phyloP scores from a whole-genome alignment of 2,113 vertebrate species.

The Nerophis ophidion region DNA sequence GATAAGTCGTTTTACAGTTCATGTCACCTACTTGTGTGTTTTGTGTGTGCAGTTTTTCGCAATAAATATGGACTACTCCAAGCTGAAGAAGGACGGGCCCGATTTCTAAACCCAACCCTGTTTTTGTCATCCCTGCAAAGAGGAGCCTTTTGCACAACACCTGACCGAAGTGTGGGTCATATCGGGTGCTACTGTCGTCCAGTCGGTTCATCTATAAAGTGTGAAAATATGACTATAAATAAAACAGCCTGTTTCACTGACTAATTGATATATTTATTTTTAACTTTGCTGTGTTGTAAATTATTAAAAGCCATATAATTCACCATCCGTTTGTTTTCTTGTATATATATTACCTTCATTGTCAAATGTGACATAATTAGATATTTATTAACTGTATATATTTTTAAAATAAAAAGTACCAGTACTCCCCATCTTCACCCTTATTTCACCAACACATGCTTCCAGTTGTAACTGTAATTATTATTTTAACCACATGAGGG shows the following conservation, averaged over 20 bases:
- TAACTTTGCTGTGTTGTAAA: conserved; percentile 42
- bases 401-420: too few relatives aligned
- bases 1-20: conserved; percentile 28
- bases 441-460: too few relatives aligned
- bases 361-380: background rate
- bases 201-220: conserved; percentile 17
- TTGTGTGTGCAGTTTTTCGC: conserved; percentile 73
- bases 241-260: conserved; percentile 50
- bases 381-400: background rate
- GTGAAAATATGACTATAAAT: conserved; percentile 22
- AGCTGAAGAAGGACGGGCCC: conserved; percentile 88
- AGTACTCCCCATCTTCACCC: too few relatives aligned
- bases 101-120: conserved; percentile 75
- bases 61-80: conserved; percentile 86
- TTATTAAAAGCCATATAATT: conserved; percentile 48
- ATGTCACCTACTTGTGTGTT: background rate
- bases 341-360: background rate
- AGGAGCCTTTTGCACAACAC: conserved; percentile 8
- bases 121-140: background rate
- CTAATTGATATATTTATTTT: conserved; percentile 28
- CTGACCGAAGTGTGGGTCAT: conserved; percentile 17
- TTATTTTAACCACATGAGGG: too few relatives aligned
- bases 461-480: too few relatives aligned
- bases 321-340: background rate
- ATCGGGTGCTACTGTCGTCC: background rate